Evolutionary conservation across 2,113 vertebrate genomes (phyloP).

Genomic region (Ceuthmochares aereus): DNA sequence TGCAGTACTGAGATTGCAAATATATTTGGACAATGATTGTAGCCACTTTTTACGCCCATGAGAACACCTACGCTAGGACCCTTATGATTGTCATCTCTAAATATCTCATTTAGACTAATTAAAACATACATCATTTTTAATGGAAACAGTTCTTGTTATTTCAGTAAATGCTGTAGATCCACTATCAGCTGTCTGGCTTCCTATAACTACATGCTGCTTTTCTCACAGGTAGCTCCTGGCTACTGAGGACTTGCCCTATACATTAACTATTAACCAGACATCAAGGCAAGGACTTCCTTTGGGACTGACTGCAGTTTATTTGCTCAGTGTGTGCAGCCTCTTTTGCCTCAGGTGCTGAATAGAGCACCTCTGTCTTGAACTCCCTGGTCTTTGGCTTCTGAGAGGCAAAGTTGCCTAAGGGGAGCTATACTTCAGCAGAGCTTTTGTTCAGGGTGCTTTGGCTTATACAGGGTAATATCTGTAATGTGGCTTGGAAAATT

Average conservation of each 20-base stretch:
- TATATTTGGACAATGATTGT: neutral
- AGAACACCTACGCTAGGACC: neutral
- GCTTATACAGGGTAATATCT: neutral
- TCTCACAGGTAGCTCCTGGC: neutral
- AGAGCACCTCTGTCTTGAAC: conserved; percentile 24
- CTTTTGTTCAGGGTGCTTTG: neutral
- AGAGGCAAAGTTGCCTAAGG: neutral
- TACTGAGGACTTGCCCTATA: neutral
- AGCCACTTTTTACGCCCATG: neutral
- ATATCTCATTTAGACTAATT: neutral
- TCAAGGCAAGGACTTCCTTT: neutral
- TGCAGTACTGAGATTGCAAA: neutral
- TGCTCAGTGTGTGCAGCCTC: neutral
- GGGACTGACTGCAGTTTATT: neutral
- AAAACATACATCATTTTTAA: neutral
- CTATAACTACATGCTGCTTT: neutral
- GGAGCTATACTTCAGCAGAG: neutral
- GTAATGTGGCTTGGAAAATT: neutral
- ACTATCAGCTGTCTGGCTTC: neutral
- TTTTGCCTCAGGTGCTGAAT: neutral
- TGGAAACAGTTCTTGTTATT: neutral
- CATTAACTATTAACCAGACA: conserved; percentile 51
- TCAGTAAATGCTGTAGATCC: neutral
- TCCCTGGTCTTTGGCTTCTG: conserved; percentile 5
- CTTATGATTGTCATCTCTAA: neutral